Evolutionary conservation across 92 coral and sea anemone species (phyloP).

Genomic region (Siderastrea radians): DNA sequence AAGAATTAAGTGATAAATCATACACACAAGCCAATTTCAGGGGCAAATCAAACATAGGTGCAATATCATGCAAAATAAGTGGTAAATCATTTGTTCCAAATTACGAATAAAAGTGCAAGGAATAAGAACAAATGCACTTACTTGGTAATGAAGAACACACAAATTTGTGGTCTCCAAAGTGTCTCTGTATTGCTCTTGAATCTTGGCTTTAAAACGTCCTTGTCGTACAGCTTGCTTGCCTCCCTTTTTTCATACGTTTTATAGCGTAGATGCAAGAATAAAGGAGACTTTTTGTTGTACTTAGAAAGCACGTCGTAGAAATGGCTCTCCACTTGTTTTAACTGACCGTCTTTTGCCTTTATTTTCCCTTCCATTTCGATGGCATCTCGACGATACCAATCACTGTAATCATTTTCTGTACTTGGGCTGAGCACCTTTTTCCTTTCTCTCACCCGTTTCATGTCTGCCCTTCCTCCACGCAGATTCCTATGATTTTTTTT

Average conservation of each 20-base stretch:
- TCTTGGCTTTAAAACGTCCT: slow-evolving; percentile 50
- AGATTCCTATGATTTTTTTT: slow-evolving; percentile 44
- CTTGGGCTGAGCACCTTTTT: slow-evolving; percentile 19
- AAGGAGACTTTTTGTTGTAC: slow-evolving; percentile 33
- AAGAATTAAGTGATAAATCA: no score
- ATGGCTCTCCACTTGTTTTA: slow-evolving; percentile 35
- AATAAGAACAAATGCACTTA: no score
- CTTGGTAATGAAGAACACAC: no score
- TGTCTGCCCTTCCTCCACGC: slow-evolving; percentile 41
- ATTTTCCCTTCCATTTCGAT: slow-evolving; percentile 45
- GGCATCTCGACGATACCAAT: slow-evolving; percentile 59
- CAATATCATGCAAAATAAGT: no score
- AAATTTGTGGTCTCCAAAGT: slow-evolving; percentile 47
- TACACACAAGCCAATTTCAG: no score
- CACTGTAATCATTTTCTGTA: slow-evolving; percentile 53
- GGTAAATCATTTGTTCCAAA: no score
- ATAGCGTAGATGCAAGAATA: slow-evolving; percentile 46
- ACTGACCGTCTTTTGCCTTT: slow-evolving; percentile 24
- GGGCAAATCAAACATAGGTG: no score
- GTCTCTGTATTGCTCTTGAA: slow-evolving; percentile 33
- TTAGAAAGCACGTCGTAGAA: slow-evolving; percentile 20
- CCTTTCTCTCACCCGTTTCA: slow-evolving; percentile 36
- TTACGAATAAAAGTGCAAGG: no score
- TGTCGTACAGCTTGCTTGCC: slow-evolving; percentile 28
- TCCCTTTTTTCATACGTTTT: not conserved